These are phyloP conservation scores for Onychomys leucogaster DNA, from an alignment of 2,797 vertebrate genomes.

Conservation along the genomic window DNA sequence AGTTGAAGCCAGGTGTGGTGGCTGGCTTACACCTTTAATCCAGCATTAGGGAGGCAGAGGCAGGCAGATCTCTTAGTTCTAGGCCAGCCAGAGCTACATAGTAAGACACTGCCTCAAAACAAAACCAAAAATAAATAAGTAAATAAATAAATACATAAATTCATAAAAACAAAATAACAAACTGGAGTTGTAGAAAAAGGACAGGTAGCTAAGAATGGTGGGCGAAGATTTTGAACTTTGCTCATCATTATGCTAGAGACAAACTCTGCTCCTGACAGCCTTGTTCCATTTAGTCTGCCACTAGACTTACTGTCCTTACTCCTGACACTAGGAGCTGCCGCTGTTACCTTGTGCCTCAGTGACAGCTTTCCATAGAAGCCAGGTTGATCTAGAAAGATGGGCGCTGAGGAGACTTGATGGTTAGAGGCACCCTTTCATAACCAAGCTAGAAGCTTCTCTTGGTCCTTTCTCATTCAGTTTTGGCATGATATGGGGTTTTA, in stretches of 20 bases:
- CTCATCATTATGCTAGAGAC: not conserved
- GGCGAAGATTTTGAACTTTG: slow-evolving; percentile 39
- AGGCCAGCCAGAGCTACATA: not conserved
- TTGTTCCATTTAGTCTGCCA: not conserved
- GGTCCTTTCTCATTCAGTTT: not conserved
- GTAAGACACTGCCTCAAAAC: not conserved
- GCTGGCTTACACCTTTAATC: not conserved
- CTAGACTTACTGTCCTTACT: not conserved
- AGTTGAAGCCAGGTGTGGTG: not conserved
- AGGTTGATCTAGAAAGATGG: not conserved
- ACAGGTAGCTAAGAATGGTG: not conserved
- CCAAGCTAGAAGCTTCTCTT: not conserved
- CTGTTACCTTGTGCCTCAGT: not conserved
- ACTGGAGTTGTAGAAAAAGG: not conserved
- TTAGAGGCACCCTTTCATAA: slow-evolving; percentile 49
- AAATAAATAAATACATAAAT: no score
- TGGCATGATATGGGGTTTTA: slow-evolving; percentile 9
- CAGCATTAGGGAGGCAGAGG: not conserved
- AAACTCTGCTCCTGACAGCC: not conserved
- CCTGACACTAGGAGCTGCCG: not conserved
- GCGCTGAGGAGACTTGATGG: not conserved
- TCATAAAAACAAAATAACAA: not conserved
- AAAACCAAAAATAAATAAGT: not conserved
- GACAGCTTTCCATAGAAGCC: slow-evolving; percentile 23
- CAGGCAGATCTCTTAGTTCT: not conserved